phyloP scores from a whole-genome alignment of 2,888 invertebrate genomes.

The Acholoe squamosa region DNA sequence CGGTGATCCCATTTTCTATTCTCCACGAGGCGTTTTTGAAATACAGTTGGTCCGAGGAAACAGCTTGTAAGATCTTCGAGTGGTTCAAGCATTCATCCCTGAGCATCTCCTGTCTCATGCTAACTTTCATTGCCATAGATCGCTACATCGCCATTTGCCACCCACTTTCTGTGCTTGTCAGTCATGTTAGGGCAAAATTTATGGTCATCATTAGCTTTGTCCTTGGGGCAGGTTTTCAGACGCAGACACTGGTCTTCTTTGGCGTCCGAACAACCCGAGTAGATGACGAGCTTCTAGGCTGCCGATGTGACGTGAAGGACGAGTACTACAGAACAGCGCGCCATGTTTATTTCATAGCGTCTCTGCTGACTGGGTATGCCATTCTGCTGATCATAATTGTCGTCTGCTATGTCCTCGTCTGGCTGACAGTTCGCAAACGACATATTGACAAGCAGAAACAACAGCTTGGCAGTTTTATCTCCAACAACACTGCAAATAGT shows the following conservation, averaged over 20 bases:
- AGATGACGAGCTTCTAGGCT: background rate
- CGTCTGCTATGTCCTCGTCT: background rate
- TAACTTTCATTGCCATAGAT: slow-evolving; percentile 45
- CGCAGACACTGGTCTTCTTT: background rate
- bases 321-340: background rate
- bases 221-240: background rate
- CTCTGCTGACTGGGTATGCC: background rate
- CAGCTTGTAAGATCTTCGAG: slow-evolving; percentile 53
- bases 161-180: slow-evolving; percentile 5
- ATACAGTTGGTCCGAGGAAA: slow-evolving; percentile 11
- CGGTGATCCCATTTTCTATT: slow-evolving; percentile 14
- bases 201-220: background rate
- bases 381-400: background rate
- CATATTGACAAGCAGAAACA: background rate
- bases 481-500: too few relatives aligned
- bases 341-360: background rate
- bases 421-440: background rate
- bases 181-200: background rate
- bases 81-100: slow-evolving; percentile 50
- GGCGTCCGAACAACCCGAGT: background rate
- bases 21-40: slow-evolving; percentile 49
- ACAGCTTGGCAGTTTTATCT: background rate
- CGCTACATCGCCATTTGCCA: slow-evolving; percentile 58
- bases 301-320: slow-evolving; percentile 21
- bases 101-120: slow-evolving; percentile 16